Evolutionary conservation across 2,888 invertebrate genomes (phyloP).

Genomic region (Agrotis clavis): DNA sequence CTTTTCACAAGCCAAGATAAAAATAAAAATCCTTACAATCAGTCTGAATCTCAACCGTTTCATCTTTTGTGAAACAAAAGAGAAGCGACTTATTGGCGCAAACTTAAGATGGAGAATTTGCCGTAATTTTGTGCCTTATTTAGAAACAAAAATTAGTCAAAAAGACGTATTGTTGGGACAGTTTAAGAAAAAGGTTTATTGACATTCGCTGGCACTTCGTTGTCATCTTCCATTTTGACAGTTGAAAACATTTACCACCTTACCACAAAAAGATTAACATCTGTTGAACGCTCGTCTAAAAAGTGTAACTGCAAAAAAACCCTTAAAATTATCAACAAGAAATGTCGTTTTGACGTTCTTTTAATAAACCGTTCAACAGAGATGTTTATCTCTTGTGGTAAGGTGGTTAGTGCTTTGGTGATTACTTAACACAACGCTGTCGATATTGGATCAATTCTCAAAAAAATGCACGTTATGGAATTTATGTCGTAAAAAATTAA

Average conservation of each 20-base stretch:
- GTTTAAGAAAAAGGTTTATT: not conserved
- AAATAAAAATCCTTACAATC: slow-evolving; percentile 49
- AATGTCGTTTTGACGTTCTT: too few relatives aligned
- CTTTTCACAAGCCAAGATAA: slow-evolving; percentile 31
- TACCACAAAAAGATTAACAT: too few relatives aligned
- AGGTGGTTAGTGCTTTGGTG: too few relatives aligned
- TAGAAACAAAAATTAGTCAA: slow-evolving; percentile 29
- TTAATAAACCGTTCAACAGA: too few relatives aligned
- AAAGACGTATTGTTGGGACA: slow-evolving; percentile 9
- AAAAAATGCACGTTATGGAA: too few relatives aligned
- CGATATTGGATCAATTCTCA: too few relatives aligned
- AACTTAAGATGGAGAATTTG: slow-evolving; percentile 45
- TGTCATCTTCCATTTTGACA: not conserved
- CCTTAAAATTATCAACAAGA: too few relatives aligned
- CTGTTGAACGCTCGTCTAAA: too few relatives aligned
- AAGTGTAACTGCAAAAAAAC: too few relatives aligned
- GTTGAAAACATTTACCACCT: not conserved
- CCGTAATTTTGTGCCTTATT: slow-evolving; percentile 44
- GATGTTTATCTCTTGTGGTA: too few relatives aligned
- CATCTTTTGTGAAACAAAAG: slow-evolving; percentile 44
- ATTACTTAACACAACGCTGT: too few relatives aligned
- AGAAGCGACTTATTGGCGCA: slow-evolving; percentile 45
- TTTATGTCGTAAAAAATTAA: too few relatives aligned
- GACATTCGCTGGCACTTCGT: not conserved
- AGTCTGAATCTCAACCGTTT: slow-evolving; percentile 40